Base-by-base conservation (phyloP, 2,888 invertebrate genomes). In the Lampropteryx suffumata region DNA sequence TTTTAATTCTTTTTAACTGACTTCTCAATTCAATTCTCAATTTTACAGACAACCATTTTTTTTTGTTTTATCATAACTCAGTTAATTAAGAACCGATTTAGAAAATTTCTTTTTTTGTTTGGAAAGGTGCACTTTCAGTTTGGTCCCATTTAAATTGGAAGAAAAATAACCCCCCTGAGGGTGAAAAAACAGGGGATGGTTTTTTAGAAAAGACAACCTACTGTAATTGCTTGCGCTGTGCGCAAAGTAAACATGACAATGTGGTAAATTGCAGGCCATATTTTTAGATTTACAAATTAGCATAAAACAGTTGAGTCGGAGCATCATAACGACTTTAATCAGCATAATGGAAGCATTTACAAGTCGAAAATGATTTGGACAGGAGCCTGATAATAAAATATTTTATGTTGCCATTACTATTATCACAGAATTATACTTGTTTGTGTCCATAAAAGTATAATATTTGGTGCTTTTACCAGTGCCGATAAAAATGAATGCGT, bases 211-310 rank as follows among this genome's bases (percentile, higher is more conserved):
- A 21, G 2, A 21, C 21, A 21, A 21, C 24, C 7, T 17, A 17
- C 57, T 45, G 47, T 21, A 30, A 7, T 8, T 28, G 28, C 28
- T 33, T 43, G 45, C 50, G 50, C 51, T 60, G 54, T 41, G 37
- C 39, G 35, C 50, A 49, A 43, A 53, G 36, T 54, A 47, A 49
- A 44, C 41, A 49, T 54, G 61, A 64, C 61, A 65, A 67, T 52
- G 57, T 64, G 57, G 59, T 62, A 62, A 69, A 69, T 64, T 59
- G 53, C 37, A 39, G 51, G 62, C 60, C 55, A 68, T 69, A 67
- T 68, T 67, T 67, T 67, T 64, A 62, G 62, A 68, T 62, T 68
- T 60, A 58, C 59, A 62, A 64, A 60, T 62, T 66, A 58, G 60
- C 65, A 64, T 66, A 64, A 67, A 64, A 58, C 61, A 57, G 60